Evolutionary conservation across 1,140 invertebrate genomes (phyloP).

Genomic region (Contarinia nasturtii): DNA sequence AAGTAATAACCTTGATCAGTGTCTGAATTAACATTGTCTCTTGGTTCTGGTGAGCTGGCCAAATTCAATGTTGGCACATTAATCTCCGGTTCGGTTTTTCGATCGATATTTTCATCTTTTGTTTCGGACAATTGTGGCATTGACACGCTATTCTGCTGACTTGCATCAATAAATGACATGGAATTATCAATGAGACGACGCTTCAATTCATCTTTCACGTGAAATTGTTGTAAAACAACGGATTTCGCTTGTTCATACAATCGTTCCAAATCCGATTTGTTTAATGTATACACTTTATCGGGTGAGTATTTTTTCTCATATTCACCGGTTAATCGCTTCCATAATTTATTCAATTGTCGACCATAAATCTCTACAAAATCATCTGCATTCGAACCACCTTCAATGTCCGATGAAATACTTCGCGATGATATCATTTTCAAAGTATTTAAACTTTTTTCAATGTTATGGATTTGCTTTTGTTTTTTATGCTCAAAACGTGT

Average conservation of each 20-base stretch:
- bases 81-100: not conserved
- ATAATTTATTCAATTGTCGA: slow-evolving; percentile 10
- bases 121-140: too few species aligned
- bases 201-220: not conserved
- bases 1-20: not conserved
- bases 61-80: not conserved
- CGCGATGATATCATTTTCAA: slow-evolving; percentile 5
- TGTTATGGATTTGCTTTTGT: slow-evolving; percentile 7
- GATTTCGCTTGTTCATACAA: slow-evolving; percentile 10
- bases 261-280: slow-evolving; percentile 8
- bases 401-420: not conserved
- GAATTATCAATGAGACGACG: too few species aligned
- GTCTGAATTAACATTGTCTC: not conserved
- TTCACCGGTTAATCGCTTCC: slow-evolving; percentile 9
- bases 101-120: too few species aligned
- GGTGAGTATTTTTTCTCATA: slow-evolving; percentile 7
- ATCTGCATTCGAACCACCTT: not conserved
- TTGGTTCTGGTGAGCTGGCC: not conserved
- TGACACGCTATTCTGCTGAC: too few species aligned
- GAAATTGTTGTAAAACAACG: slow-evolving; percentile 7
- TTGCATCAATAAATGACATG: too few species aligned
- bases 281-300: slow-evolving; percentile 7
- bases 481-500: slow-evolving; percentile 1
- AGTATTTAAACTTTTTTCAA: slow-evolving; percentile 9
- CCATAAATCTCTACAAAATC: slow-evolving; percentile 7